A percentile compares a stretch with the other conserved stretches of the same genome.
These are phyloP conservation scores for Phrynosoma blainvillii DNA, from an alignment of 2,113 vertebrate species.

Conservation along the genomic window DNA sequence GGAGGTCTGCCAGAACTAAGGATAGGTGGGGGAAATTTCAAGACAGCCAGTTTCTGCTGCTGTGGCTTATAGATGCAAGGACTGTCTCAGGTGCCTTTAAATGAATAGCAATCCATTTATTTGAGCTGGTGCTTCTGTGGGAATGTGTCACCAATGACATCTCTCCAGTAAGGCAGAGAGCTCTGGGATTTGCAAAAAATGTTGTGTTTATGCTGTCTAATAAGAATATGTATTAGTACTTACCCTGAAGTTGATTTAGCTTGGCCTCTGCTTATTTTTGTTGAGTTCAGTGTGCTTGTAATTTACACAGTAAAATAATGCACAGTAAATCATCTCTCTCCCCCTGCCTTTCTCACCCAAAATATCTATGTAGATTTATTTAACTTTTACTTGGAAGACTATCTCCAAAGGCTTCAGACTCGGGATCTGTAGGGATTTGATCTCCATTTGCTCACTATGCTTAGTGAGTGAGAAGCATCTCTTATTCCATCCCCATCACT, in stretches of 20 bases:
- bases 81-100: constrained; percentile 20
- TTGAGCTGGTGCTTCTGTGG: constrained; percentile 35
- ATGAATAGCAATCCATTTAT: background rate
- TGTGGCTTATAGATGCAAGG: rapidly evolving
- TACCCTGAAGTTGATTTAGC: constrained; percentile 36
- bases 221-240: background rate
- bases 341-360: background rate
- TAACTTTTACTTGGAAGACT: constrained; percentile 27
- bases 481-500: background rate
- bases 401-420: constrained; percentile 35
- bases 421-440: background rate
- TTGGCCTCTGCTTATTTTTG: background rate
- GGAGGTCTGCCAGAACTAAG: constrained; percentile 62
- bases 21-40: constrained; percentile 45
- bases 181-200: constrained; percentile 5
- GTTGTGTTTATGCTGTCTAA: constrained; percentile 9
- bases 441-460: background rate
- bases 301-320: constrained; percentile 53
- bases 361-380: constrained; percentile 35
- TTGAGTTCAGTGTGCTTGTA: constrained; percentile 66
- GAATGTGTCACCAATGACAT: constrained; percentile 41
- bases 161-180: constrained; percentile 54
- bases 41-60: constrained; percentile 46
- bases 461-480: background rate
- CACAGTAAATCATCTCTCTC: background rate